Base-by-base conservation (phyloP, 2,888 invertebrate species). In the Agriopis leucophaearia region DNA sequence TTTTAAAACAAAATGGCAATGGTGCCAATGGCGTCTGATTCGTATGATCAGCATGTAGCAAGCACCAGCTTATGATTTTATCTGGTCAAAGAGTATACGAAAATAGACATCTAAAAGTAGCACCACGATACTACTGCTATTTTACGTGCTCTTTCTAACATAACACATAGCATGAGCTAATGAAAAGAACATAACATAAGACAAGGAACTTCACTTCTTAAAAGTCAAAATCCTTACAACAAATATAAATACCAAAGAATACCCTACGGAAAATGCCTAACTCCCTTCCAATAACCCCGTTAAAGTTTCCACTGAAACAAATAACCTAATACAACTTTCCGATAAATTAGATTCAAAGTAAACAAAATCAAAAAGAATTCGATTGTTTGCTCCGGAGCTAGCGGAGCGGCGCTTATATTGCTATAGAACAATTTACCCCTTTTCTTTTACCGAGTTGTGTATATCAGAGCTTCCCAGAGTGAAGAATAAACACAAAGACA, bases 311-410 rank as follows among this genome's bases (percentile, higher is more conserved):
- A 61, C 66, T 70, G 67, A 58, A 50, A 18, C 64, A 54, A 63
- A 65, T 77, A 74, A 78, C 74, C 74, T 68, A 78, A 78, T 75
- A 78, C 50, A 74, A 67, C 62, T 71, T 71, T 64, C 69, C 69
- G 73, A 74, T 75, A 74, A 72, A 71, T 70, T 73, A 60, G 64
- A 70, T 57, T 71, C 57, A 60, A 72, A 70, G 67, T 70, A 75
- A 77, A 76, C 71, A 74, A 71, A 71, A 74, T 78, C 69, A 69
- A 74, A 71, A 75, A 72, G 69, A 74, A 76, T 74, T 70, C 65
- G 55, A 74, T 76, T 76, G 69, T 76, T 72, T 70, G 66, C 57
- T 71, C 42, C 56, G 64, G 35, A 58, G 42, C 63, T 59, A 62
- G 63, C 62, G 55, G 69, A 69, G 62, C 55, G 62, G 45, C 64